Conservation (phyloP, 2,797 vertebrate genomes). For the Alauda arvensis region DNA sequence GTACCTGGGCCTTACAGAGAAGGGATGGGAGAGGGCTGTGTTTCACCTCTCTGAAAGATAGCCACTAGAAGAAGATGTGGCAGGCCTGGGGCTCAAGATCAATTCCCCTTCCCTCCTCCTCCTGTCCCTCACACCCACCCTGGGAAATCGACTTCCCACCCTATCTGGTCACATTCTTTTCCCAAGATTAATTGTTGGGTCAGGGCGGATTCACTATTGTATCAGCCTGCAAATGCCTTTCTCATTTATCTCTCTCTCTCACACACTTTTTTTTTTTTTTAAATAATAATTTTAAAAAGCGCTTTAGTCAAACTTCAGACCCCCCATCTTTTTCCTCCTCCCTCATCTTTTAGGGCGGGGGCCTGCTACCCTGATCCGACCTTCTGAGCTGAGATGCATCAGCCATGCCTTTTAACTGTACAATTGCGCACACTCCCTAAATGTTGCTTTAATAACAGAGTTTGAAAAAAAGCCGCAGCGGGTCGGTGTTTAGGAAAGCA, state of each 20-base stretch:
- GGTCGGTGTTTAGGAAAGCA: not conserved
- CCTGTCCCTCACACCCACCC: rapidly evolving
- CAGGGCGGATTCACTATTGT: conserved; percentile 1
- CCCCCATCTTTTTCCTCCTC: not conserved
- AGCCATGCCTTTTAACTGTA: conserved; percentile 6
- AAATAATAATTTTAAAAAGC: too few species aligned
- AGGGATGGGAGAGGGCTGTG: not conserved
- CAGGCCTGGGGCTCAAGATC: not conserved
- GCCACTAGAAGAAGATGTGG: not conserved
- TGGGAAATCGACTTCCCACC: not conserved
- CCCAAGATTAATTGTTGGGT: conserved; percentile 14
- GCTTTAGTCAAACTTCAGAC: not conserved
- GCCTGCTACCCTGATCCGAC: not conserved
- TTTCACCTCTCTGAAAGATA: not conserved
- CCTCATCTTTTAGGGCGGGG: not conserved
- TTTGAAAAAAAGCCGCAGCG: not conserved
- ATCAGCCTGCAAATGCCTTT: not conserved
- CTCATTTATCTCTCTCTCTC: not conserved
- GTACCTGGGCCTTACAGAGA: not conserved
- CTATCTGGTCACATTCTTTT: conserved; percentile 13
- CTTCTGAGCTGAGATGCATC: not conserved
- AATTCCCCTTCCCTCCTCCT: not conserved
- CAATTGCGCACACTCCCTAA: not conserved
- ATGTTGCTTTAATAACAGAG: not conserved
- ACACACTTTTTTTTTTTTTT: too few species aligned